phyloP scores from a whole-genome alignment of 1,140 invertebrate species.

The Leptopilina clavipes region DNA sequence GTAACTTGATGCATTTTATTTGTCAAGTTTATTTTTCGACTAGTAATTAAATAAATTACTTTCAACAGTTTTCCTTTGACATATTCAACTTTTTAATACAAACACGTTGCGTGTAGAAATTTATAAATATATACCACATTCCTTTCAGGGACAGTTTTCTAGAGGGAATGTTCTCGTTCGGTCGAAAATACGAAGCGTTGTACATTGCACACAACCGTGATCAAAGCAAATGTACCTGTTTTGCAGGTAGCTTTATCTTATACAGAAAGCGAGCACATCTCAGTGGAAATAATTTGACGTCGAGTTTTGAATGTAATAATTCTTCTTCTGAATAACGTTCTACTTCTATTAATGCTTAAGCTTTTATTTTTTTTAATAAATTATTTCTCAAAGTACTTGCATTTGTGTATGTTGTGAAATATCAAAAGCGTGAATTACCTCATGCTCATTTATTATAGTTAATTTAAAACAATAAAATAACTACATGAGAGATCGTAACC shows the following conservation, averaged over 20 bases:
- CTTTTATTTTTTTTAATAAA: too few relatives aligned
- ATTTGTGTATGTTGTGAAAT: constrained; percentile 70
- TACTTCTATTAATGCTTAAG: background rate
- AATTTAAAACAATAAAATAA: constrained; percentile 64
- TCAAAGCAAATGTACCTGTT: constrained; percentile 22
- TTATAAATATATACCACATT: background rate
- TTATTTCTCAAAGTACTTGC: too few relatives aligned
- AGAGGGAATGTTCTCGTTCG: background rate
- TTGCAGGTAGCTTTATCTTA: constrained; percentile 19
- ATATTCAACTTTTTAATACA: background rate
- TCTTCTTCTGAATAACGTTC: background rate
- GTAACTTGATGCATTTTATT: background rate
- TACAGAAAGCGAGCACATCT: background rate
- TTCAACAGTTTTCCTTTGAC: background rate
- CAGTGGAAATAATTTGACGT: constrained; percentile 18
- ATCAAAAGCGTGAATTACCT: constrained; percentile 74
- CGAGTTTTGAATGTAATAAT: background rate
- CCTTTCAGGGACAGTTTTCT: background rate
- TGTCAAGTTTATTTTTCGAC: background rate
- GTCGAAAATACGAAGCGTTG: background rate
- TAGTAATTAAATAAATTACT: background rate
- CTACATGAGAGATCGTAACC: constrained; percentile 55
- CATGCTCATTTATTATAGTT: constrained; percentile 60
- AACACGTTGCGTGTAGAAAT: background rate
- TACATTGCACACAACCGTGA: background rate